phyloP scores from a whole-genome alignment of 2,113 vertebrate genomes.

The Typhlomys cinereus region DNA sequence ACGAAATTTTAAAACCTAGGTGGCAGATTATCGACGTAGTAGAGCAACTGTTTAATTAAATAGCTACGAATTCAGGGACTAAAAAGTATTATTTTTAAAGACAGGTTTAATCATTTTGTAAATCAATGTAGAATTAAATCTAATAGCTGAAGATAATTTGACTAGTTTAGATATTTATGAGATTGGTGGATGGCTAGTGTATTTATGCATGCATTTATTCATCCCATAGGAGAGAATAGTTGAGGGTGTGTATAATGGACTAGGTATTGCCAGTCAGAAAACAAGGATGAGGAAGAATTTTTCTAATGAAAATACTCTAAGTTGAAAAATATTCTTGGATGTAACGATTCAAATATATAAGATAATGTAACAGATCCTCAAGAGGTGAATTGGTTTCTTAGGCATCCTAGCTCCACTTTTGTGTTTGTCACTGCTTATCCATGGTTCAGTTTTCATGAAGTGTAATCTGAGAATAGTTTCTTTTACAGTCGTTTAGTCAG shows the following conservation, averaged over 20 bases:
- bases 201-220: neutral
- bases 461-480: neutral
- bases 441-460: neutral
- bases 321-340: neutral
- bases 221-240: neutral
- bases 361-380: neutral
- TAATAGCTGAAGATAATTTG: neutral
- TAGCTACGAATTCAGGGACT: too few species aligned
- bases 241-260: neutral
- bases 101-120: neutral
- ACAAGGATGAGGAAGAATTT: neutral
- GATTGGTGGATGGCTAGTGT: neutral
- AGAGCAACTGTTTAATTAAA: too few species aligned
- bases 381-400: neutral
- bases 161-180: neutral
- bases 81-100: too few species aligned
- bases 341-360: neutral
- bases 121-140: neutral
- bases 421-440: neutral
- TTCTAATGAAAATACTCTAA: neutral
- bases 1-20: conserved; percentile 18
- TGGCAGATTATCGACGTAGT: too few species aligned
- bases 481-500: neutral
- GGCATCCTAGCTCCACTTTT: neutral
- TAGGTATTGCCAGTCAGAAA: neutral